phyloP scores from a whole-genome alignment of 2,888 invertebrate genomes.

The Chloromyia formosa region DNA sequence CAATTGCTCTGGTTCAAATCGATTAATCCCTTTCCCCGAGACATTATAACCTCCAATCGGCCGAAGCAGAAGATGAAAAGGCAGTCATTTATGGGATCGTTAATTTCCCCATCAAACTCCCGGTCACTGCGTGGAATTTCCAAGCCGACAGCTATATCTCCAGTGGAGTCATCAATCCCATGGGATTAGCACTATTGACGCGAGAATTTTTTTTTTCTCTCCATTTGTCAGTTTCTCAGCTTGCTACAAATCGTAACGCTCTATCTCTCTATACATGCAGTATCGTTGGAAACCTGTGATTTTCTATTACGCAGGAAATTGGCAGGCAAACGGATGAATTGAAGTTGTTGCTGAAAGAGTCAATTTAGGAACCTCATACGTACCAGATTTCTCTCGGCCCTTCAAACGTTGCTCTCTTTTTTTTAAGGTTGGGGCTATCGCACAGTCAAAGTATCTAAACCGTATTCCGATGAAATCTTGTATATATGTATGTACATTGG shows the following conservation, averaged over 20 bases:
- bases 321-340: conserved; percentile 22
- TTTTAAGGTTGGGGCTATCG: neutral
- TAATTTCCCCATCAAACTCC: neutral
- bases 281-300: neutral
- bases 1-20: neutral
- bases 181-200: conserved; percentile 22
- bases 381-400: neutral
- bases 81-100: neutral
- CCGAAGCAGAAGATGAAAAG: too few relatives aligned
- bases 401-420: neutral
- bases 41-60: neutral
- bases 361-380: conserved; percentile 11
- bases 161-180: conserved; percentile 8
- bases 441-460: too few relatives aligned
- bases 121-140: neutral
- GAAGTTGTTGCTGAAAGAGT: conserved; percentile 14
- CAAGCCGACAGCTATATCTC: neutral
- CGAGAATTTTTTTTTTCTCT: conserved; percentile 4
- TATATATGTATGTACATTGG: neutral
- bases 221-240: neutral
- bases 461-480: neutral
- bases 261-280: neutral
- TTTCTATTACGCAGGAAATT: conserved; percentile 18
- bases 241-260: neutral
- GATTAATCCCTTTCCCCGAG: neutral